A percentile compares a stretch with the other conserved stretches of the same genome.
Conservation (phyloP, 2,797 vertebrate genomes). For the Thripadectes ignobilis region DNA sequence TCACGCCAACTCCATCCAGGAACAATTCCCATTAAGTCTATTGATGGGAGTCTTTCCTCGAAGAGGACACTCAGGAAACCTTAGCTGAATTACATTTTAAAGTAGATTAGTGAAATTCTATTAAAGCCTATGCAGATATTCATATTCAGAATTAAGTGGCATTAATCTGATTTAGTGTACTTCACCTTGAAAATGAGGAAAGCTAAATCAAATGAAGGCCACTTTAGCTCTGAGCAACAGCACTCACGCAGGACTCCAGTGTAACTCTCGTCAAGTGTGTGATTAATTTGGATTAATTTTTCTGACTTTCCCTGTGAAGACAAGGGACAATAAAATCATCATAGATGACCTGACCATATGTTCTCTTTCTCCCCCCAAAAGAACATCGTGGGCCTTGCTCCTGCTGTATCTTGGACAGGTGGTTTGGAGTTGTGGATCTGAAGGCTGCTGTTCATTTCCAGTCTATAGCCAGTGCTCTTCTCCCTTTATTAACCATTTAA, state of each 20-base stretch:
- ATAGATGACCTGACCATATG: not conserved
- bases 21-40: conserved; percentile 31
- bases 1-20: conserved; percentile 16
- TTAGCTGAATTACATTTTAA: conserved; percentile 39
- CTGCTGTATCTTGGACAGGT: not conserved
- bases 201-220: conserved; percentile 36
- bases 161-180: conserved; percentile 25
- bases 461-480: not conserved
- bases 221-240: not conserved
- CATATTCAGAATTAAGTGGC: conserved; percentile 32
- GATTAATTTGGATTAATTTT: not conserved
- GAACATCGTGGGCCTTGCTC: not conserved
- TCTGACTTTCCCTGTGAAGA: conserved; percentile 2
- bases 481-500: not conserved
- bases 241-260: not conserved
- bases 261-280: not conserved
- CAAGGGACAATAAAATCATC: not conserved
- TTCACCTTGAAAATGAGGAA: conserved; percentile 25
- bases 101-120: conserved; percentile 45
- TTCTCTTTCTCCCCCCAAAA: accelerated
- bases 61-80: conserved; percentile 30
- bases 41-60: conserved; percentile 43
- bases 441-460: not conserved
- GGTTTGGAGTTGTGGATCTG: not conserved
- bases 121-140: conserved; percentile 28